phyloP scores from a whole-genome alignment of 2,888 invertebrate species.

The Phortica magna region DNA sequence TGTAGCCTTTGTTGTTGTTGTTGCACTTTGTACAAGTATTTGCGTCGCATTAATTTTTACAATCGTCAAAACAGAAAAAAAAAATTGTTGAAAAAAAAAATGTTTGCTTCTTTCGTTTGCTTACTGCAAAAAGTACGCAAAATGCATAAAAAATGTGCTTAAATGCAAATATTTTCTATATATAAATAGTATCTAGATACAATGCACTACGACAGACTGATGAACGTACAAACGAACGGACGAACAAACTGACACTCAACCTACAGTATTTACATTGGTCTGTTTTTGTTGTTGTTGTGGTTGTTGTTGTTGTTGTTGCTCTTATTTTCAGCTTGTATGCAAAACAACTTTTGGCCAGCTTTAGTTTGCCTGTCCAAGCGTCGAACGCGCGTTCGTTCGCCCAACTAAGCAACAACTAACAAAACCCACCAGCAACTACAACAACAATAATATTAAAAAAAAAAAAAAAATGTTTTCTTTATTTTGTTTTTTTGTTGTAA shows the following conservation, averaged over 20 bases:
- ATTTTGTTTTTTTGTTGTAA: not conserved
- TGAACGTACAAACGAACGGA: not conserved
- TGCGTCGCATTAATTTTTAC: slow-evolving; percentile 34
- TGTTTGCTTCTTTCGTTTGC: not conserved
- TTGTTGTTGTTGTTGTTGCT: slow-evolving; percentile 40
- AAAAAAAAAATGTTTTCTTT: not conserved
- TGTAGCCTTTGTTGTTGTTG: slow-evolving; percentile 5
- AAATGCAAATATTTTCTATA: slow-evolving; percentile 34
- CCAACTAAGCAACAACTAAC: not conserved
- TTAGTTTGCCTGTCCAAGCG: slow-evolving; percentile 50
- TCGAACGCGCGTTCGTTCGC: not conserved
- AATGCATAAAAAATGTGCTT: slow-evolving; percentile 25
- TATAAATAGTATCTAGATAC: slow-evolving; percentile 30
- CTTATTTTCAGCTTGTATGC: slow-evolving; percentile 5
- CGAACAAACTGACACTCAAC: slow-evolving; percentile 34
- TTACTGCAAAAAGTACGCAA: slow-evolving; percentile 15
- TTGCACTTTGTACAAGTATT: slow-evolving; percentile 11
- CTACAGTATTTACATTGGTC: slow-evolving; percentile 38
- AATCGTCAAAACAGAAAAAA: slow-evolving; percentile 19
- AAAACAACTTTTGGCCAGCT: slow-evolving; percentile 18
- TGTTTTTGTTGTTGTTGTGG: slow-evolving; percentile 38
- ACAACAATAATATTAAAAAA: not conserved
- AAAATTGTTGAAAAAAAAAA: slow-evolving; percentile 8
- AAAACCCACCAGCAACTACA: slow-evolving; percentile 1
- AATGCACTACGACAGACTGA: slow-evolving; percentile 17